Conservation (phyloP, 1,140 invertebrate species). For the Drosophila subpulchrella region DNA sequence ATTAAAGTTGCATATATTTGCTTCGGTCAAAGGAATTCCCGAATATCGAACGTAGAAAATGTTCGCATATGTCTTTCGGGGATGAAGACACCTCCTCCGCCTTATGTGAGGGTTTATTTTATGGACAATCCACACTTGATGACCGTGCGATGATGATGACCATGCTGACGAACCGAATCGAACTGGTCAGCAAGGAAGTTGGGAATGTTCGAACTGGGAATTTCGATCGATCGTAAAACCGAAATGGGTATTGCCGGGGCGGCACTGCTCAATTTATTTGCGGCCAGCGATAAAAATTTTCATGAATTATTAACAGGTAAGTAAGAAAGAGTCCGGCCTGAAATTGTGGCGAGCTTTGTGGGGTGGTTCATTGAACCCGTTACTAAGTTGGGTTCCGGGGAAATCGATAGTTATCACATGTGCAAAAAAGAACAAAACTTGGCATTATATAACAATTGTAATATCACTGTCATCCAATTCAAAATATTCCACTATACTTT, state of each 20-base stretch:
- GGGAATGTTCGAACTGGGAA: slow-evolving; percentile 76
- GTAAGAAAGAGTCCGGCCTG: slow-evolving; percentile 13
- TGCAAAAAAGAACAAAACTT: not conserved
- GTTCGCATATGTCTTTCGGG: slow-evolving; percentile 25
- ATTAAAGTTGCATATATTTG: slow-evolving; percentile 21
- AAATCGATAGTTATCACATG: slow-evolving; percentile 12
- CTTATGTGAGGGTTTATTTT: slow-evolving; percentile 27
- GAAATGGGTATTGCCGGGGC: slow-evolving; percentile 66
- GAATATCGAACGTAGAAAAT: slow-evolving; percentile 11
- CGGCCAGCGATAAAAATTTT: slow-evolving; percentile 67
- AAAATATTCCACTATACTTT: no score
- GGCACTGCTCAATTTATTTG: slow-evolving; percentile 72
- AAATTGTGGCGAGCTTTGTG: not conserved
- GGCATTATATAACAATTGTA: no score
- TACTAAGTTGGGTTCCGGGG: not conserved
- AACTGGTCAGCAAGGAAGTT: slow-evolving; percentile 21
- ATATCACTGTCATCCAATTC: no score
- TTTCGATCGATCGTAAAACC: slow-evolving; percentile 78
- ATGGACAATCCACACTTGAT: slow-evolving; percentile 25
- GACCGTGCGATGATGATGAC: slow-evolving; percentile 29
- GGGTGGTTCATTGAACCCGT: slow-evolving; percentile 63
- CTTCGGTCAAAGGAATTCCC: slow-evolving; percentile 1
- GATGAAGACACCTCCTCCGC: slow-evolving; percentile 19
- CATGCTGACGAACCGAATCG: slow-evolving; percentile 55
- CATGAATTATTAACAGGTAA: slow-evolving; percentile 81